Conservation (phyloP, 2,113 vertebrate genomes). For the Plotosus lineatus region DNA sequence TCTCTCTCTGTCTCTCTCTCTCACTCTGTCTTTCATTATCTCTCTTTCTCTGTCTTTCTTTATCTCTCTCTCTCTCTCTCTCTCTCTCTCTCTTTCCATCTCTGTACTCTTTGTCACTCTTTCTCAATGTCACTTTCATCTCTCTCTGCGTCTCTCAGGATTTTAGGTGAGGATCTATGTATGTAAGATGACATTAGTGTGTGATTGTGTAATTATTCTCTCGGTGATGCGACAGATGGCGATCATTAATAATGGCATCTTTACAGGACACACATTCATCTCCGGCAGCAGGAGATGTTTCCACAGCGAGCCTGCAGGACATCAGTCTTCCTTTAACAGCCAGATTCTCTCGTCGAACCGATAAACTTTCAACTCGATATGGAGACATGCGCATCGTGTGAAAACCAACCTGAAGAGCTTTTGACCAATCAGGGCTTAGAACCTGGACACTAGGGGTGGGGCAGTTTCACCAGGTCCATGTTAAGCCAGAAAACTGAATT, state of each 20-base stretch:
- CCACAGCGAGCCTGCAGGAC: constrained; percentile 11
- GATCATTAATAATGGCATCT: constrained; percentile 67
- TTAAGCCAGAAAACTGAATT: no score
- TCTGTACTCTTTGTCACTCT: no score
- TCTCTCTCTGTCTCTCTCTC: not conserved
- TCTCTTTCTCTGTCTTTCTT: not conserved
- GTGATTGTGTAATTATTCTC: constrained; percentile 16
- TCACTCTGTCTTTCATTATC: not conserved
- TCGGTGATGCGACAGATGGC: constrained; percentile 63
- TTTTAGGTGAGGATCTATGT: not conserved
- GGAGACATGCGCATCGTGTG: not conserved
- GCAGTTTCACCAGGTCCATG: not conserved
- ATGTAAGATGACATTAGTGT: constrained; percentile 4
- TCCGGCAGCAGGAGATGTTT: constrained; percentile 58
- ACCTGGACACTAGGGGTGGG: not conserved
- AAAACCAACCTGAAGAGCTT: not conserved
- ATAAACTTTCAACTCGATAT: not conserved
- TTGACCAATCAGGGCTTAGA: not conserved
- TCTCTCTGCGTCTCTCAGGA: not conserved
- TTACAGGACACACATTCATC: constrained; percentile 67
- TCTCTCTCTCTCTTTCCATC: not conserved
- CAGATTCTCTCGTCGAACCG: not conserved
- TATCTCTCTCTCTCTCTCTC: not conserved
- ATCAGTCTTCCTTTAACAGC: constrained; percentile 25
- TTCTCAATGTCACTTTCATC: no score